Base-by-base conservation (phyloP, 2,797 vertebrate genomes). In the Brachymystax lenok region DNA sequence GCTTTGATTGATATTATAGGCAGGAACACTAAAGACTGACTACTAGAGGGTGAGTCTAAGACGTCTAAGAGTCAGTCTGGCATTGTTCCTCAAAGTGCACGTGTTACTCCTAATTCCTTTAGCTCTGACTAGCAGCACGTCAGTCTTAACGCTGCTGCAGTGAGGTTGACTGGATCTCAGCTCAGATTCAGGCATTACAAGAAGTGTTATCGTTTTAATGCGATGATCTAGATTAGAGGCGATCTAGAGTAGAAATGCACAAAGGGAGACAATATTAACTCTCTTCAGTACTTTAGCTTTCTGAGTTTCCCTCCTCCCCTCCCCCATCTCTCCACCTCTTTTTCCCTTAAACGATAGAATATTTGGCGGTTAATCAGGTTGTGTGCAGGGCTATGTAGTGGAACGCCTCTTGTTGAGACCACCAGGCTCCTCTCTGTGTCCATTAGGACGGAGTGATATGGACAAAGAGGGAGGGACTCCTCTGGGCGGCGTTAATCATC, bases 301-400 rank as follows among this genome's bases (percentile, higher is more conserved):
- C 61, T 64, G 52, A 35, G 0, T 78, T 76, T 61, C 63, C 51
- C 68, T 30, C 6, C 24, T 40, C 33, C 21, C 75, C 46, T 21
- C 5, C 61, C 35, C 59, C 50, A 46, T 21, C 64, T n/a, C 14
- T 77, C 61, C 21, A 68, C 73, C 76, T 77, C 74, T 1, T 54
- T 77, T 77, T 75, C 84, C 85, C 78, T 88, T 82, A 87, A 88
- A 88, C 46, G 84, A 94, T 93, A 95, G 94, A 96, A 95, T 95
- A 96, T 96, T 96, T 95, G 95, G 92, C 91, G 94, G 94, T 95
- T 97, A 96, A 97, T 97, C 94, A 96, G 95, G 92, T 93, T 91
- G 51, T 92, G 93, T 94, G 89, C 82, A 92, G 92, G 90, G 92
- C 95, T 94, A 94, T 95, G 92, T 92, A 92, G 91, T 92, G 90